Evolutionary conservation across 2,888 invertebrate genomes (phyloP).

Genomic region (Alsophila aescularia): DNA sequence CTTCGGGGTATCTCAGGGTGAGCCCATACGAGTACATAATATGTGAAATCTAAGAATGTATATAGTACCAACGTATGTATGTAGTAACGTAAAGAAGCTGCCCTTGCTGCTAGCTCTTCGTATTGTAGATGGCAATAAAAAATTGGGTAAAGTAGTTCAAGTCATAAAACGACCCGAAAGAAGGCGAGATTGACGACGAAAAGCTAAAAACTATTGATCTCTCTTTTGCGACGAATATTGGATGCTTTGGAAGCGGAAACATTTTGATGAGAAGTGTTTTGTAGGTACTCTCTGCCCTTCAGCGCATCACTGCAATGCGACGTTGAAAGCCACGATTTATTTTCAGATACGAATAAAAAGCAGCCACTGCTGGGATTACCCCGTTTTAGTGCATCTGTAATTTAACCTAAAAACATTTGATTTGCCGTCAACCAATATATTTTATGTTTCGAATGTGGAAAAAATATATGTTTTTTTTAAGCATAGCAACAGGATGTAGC

Average conservation of each 20-base stretch:
- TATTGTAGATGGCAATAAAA: slow-evolving; percentile 16
- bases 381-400: too few relatives aligned
- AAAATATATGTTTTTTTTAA: too few relatives aligned
- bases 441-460: too few relatives aligned
- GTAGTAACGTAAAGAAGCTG: too few relatives aligned
- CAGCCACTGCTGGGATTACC: background rate
- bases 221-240: slow-evolving; percentile 3
- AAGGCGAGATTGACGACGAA: slow-evolving; percentile 31
- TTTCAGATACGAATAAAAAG: slow-evolving; percentile 4
- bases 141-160: slow-evolving; percentile 12
- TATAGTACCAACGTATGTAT: too few relatives aligned
- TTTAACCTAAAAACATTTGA: too few relatives aligned
- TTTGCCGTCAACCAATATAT: too few relatives aligned
- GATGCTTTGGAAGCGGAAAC: slow-evolving; percentile 4
- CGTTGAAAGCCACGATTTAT: slow-evolving; percentile 7
- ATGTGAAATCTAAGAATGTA: too few relatives aligned
- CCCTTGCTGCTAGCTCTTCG: slow-evolving; percentile 2
- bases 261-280: slow-evolving; percentile 1
- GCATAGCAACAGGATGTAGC: too few relatives aligned
- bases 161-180: slow-evolving; percentile 31
- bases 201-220: slow-evolving; percentile 19
- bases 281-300: background rate
- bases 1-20: too few relatives aligned
- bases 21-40: too few relatives aligned
- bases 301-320: slow-evolving; percentile 23